These are phyloP conservation scores for Beroe ovata DNA, from an alignment of 37 sponge, comb jelly and placozoan genomes.

Conservation along the genomic window DNA sequence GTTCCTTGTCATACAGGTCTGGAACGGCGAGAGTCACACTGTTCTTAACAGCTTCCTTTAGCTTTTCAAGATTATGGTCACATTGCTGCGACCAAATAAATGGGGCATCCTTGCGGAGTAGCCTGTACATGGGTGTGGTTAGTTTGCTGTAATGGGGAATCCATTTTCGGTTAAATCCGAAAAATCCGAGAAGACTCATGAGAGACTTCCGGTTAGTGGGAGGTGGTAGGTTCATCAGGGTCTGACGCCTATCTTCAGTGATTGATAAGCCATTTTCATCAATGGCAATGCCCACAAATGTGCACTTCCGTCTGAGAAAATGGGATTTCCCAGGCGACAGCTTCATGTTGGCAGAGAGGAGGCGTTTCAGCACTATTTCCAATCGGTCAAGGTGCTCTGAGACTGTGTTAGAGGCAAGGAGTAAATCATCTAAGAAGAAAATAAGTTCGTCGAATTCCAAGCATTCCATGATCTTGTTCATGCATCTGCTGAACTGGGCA, in stretches of 20 bases:
- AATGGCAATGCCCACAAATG: background rate
- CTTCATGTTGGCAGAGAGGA: background rate
- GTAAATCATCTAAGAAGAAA: conserved; percentile 23
- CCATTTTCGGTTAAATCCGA: background rate
- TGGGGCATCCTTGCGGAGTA: background rate
- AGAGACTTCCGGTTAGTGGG: background rate
- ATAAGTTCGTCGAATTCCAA: too few species aligned
- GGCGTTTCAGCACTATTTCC: background rate
- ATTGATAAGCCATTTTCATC: background rate
- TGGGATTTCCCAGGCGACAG: background rate
- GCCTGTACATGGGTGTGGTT: background rate
- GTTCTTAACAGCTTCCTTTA: background rate
- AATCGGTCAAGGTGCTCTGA: background rate
- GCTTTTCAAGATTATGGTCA: background rate
- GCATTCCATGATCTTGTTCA: background rate
- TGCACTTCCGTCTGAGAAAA: background rate
- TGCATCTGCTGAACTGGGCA: background rate
- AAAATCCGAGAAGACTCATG: background rate
- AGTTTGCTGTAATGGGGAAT: background rate
- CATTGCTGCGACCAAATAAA: background rate
- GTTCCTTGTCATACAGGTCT: conserved; percentile 2
- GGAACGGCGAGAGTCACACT: background rate
- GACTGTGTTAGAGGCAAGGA: background rate
- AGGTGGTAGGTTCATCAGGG: background rate
- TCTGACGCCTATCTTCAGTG: background rate